Evolutionary conservation across 2,797 vertebrate species (phyloP).

Genomic region (Manis javanica): DNA sequence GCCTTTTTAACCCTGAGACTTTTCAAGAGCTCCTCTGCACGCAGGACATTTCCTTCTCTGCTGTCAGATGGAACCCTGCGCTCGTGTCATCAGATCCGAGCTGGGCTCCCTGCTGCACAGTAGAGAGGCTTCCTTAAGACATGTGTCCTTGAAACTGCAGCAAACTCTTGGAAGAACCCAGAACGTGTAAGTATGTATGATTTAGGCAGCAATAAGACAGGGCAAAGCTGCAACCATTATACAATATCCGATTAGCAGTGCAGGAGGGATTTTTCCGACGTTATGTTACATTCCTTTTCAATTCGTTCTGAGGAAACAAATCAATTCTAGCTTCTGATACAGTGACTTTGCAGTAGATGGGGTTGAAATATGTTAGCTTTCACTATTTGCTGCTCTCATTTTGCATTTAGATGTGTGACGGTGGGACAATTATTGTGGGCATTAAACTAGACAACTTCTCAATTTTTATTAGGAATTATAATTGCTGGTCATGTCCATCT

Average conservation of each 20-base stretch:
- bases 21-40: slow-evolving; percentile 91
- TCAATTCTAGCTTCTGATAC: slow-evolving; percentile 90
- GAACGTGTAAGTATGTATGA: slow-evolving; percentile 96
- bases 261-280: slow-evolving; percentile 82
- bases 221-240: slow-evolving; percentile 86
- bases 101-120: slow-evolving; percentile 90
- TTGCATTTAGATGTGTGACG: slow-evolving; percentile 72
- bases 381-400: slow-evolving; percentile 87
- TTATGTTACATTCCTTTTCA: slow-evolving; percentile 88
- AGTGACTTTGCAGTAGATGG: slow-evolving; percentile 90
- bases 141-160: slow-evolving; percentile 99
- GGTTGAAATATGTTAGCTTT: slow-evolving; percentile 87
- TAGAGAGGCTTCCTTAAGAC: slow-evolving; percentile 92
- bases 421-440: slow-evolving; percentile 79
- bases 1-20: slow-evolving; percentile 89
- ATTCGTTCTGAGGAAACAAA: slow-evolving; percentile 88
- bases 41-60: slow-evolving; percentile 90
- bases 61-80: slow-evolving; percentile 87
- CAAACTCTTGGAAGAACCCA: slow-evolving; percentile 98
- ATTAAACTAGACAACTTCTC: slow-evolving; percentile 84
- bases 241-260: slow-evolving; percentile 84
- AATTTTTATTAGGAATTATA: slow-evolving; percentile 81
- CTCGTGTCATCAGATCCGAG: slow-evolving; percentile 88
- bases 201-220: slow-evolving; percentile 88
- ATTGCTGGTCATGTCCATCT: slow-evolving; percentile 80